A percentile compares a stretch with the other conserved stretches of the same genome.
These are phyloP conservation scores for Gambelia wislizenii DNA, from an alignment of 2,797 vertebrate genomes.

Conservation along the genomic window DNA sequence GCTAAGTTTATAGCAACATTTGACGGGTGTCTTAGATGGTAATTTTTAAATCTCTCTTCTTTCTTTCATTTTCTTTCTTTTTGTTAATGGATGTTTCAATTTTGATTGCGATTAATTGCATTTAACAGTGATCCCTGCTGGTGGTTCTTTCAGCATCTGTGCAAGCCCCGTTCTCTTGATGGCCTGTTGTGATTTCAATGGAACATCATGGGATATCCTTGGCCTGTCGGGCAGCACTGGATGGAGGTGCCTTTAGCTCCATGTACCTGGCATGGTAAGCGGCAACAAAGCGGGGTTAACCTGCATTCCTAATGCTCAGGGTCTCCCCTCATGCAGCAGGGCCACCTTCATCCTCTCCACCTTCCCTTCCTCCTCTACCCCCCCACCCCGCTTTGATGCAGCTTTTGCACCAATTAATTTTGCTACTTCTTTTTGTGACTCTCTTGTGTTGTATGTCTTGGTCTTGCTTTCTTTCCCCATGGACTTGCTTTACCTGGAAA, in stretches of 20 bases:
- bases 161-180: constrained; percentile 77
- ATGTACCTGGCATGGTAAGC: constrained; percentile 78
- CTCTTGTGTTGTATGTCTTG: background rate
- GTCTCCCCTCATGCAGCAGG: constrained; percentile 61
- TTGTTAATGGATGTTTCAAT: constrained; percentile 74
- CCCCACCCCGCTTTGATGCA: constrained; percentile 66
- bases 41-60: background rate
- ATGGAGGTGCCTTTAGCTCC: constrained; percentile 78
- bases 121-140: constrained; percentile 77
- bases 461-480: background rate
- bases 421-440: background rate
- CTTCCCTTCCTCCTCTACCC: background rate
- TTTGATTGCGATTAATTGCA: constrained; percentile 79
- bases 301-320: constrained; percentile 71
- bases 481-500: background rate
- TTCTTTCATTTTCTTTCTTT: background rate
- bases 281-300: constrained; percentile 71
- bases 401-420: constrained; percentile 48
- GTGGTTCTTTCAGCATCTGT: constrained; percentile 76
- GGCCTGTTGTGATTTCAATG: constrained; percentile 80
- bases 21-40: constrained; percentile 58
- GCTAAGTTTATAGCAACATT: constrained; percentile 38
- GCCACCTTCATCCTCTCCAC: background rate
- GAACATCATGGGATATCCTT: constrained; percentile 78
- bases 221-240: constrained; percentile 76